Base-by-base conservation (phyloP, 2,113 vertebrate genomes). In the Anolis sagrei region DNA sequence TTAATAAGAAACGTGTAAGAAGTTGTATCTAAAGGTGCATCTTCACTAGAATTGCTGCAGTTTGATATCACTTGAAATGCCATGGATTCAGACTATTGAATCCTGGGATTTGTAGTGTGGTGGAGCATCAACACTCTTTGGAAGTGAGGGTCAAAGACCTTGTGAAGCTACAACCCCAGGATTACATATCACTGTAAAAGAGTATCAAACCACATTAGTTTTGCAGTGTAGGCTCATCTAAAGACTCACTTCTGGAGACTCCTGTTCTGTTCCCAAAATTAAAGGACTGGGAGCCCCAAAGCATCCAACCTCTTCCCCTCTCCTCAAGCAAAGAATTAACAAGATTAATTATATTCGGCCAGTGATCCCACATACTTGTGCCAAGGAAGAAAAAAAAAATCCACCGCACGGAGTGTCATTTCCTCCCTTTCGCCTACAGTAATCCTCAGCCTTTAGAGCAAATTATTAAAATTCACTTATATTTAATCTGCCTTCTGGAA, bases 401-500 rank as follows among this genome's bases (percentile, higher is more conserved):
- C 49, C 83, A 76, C 77, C 91, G 82, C 16, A 0, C 0, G 3
- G 19, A 54, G 27, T 36, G 32, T 85, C 76, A 86, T 89, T 86
- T 90, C 94, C 88, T 94, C 94, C 90, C 94, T 88, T 74, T 48
- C 49, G 93, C 96, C 96, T 88, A 61, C 89, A 81, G 96, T 97
- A 96, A 98, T 96, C 96, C 93, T 96, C 95, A 81, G 94, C 95
- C 96, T 96, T 96, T 96, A 93, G 51, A 96, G 96, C 94, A 96
- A 97, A 97, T 97, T 97, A 97, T 98, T 97, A 97, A 97, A 97
- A 97, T 97, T 97, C 97, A 95, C 96, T 97, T 96, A 95, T 96
- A 97, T 96, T 97, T 97, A 97, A 97, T 97, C 97, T 96, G 96
- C 96, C 97, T 97, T 95, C 96, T 97, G 96, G 96, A 97, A 97